phyloP scores from a whole-genome alignment of 2,113 vertebrate genomes.

The Nothobranchius furzeri region DNA sequence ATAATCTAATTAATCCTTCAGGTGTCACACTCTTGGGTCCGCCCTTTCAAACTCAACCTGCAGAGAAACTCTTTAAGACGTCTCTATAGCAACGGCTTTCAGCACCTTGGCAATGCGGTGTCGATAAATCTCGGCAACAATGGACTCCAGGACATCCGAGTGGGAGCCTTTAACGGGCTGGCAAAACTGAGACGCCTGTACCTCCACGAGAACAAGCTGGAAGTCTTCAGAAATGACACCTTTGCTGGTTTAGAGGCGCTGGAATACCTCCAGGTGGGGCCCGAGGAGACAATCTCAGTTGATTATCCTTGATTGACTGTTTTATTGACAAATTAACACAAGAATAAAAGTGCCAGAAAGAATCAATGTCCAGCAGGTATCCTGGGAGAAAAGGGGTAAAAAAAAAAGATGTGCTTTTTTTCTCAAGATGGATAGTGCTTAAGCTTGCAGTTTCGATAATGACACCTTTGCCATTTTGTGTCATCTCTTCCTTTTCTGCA shows the following conservation, averaged over 20 bases:
- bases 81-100: constrained; percentile 97
- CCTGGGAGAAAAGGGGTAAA: constrained; percentile 11
- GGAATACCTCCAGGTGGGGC: constrained; percentile 96
- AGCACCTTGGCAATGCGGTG: constrained; percentile 95
- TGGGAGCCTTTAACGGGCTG: constrained; percentile 93
- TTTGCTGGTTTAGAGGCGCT: constrained; percentile 95
- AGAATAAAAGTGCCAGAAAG: constrained; percentile 31
- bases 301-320: constrained; percentile 26
- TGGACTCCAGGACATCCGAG: constrained; percentile 97
- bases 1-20: constrained; percentile 68
- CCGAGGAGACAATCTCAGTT: constrained; percentile 36
- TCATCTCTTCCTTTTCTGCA: constrained; percentile 79
- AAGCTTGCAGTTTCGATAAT: constrained; percentile 33
- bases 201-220: constrained; percentile 97
- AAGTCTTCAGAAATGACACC: constrained; percentile 96
- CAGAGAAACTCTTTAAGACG: constrained; percentile 97
- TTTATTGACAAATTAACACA: constrained; percentile 31
- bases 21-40: constrained; percentile 94
- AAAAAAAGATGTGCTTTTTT: constrained; percentile 19
- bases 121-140: constrained; percentile 99
- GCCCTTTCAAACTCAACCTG: constrained; percentile 98
- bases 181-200: constrained; percentile 92
- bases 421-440: constrained; percentile 4
- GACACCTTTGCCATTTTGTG: constrained; percentile 32
- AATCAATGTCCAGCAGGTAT: constrained; percentile 25